phyloP scores from a whole-genome alignment of 2,797 vertebrate genomes.

The Lacerta bilineata region DNA sequence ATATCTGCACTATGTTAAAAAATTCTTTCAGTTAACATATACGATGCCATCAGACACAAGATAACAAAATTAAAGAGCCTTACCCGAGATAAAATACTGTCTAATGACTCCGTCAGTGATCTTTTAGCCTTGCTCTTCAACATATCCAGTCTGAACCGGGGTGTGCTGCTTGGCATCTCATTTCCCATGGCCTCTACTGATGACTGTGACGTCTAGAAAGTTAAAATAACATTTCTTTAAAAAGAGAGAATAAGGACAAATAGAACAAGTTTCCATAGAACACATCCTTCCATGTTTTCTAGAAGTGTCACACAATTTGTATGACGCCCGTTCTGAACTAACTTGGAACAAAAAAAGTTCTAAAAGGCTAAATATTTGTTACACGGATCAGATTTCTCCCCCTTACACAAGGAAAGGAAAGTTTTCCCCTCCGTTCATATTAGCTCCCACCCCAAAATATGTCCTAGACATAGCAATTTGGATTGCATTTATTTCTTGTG shows the following conservation, averaged over 20 bases:
- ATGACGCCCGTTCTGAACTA: neutral
- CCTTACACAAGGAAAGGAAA: neutral
- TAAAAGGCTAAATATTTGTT: neutral
- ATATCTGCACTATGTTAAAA: neutral
- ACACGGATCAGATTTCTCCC: neutral
- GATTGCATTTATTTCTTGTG: neutral
- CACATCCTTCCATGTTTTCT: neutral
- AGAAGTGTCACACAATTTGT: neutral
- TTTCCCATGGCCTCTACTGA: conserved; percentile 76
- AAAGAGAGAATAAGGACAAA: conserved; percentile 39
- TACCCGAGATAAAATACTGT: conserved; percentile 88
- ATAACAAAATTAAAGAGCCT: conserved; percentile 58
- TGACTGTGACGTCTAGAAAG: conserved; percentile 69
- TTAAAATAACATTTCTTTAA: conserved; percentile 31
- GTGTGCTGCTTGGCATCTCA: conserved; percentile 81
- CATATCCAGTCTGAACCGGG: conserved; percentile 90
- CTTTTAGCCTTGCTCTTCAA: conserved; percentile 93
- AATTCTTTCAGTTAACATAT: neutral
- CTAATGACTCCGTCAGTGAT: conserved; percentile 92
- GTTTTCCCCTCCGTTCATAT: neutral
- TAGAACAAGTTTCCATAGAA: conserved; percentile 28
- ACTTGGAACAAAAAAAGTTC: neutral
- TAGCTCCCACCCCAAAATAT: neutral
- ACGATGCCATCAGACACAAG: neutral
- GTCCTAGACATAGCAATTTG: neutral